These are phyloP conservation scores for Bombyx huttoni DNA, from an alignment of 2,888 invertebrate genomes.

Conservation along the genomic window DNA sequence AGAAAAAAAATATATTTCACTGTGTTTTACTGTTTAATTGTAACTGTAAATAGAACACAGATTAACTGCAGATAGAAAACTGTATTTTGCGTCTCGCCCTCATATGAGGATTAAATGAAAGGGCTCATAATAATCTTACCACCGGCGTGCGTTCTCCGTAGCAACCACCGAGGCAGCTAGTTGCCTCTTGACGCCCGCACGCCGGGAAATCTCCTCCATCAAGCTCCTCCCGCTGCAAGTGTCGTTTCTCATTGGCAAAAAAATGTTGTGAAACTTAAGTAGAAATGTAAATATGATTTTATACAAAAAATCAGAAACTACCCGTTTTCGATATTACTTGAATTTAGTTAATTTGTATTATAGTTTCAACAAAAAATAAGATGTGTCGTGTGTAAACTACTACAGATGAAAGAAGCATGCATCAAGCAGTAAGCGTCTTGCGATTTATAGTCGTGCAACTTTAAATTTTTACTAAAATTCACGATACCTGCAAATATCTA, in stretches of 20 bases:
- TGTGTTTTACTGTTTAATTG: too few species aligned
- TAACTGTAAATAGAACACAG: too few species aligned
- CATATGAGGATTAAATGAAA: constrained; percentile 7
- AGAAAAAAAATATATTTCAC: background rate
- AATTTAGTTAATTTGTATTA: background rate
- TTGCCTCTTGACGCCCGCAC: constrained; percentile 74
- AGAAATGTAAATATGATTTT: too few species aligned
- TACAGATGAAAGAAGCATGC: background rate
- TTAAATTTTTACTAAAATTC: background rate
- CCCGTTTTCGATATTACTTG: background rate
- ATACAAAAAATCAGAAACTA: too few species aligned
- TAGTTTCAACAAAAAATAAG: background rate
- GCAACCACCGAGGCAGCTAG: constrained; percentile 81
- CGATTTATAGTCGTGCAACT: background rate
- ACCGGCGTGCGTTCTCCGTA: constrained; percentile 81
- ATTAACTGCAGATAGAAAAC: too few species aligned
- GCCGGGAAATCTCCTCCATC: constrained; percentile 64
- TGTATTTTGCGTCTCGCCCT: background rate
- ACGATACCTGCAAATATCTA: background rate
- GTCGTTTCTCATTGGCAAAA: constrained; percentile 42
- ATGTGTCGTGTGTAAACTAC: background rate
- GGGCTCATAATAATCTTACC: constrained; percentile 71
- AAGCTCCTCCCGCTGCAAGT: constrained; percentile 68
- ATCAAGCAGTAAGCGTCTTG: background rate
- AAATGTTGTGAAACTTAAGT: constrained; percentile 6